phyloP scores from a whole-genome alignment of 2,113 vertebrate genomes.

The Mugil cephalus region DNA sequence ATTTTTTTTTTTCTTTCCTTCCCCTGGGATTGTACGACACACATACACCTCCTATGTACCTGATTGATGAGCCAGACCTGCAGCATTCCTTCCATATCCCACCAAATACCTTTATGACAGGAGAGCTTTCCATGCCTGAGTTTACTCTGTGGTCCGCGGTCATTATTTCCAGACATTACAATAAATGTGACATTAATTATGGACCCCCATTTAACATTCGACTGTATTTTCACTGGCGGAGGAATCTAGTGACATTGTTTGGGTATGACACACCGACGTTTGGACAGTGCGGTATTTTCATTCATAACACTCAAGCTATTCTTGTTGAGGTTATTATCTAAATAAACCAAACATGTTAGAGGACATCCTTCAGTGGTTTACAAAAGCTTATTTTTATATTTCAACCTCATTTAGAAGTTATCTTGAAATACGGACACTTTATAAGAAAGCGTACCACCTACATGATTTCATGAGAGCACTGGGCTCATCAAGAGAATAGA shows the following conservation, averaged over 20 bases:
- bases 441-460: too few relatives aligned
- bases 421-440: too few relatives aligned
- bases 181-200: constrained; percentile 75
- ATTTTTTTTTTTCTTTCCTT: too few relatives aligned
- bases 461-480: too few relatives aligned
- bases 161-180: constrained; percentile 65
- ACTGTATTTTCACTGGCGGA: constrained; percentile 57
- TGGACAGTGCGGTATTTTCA: constrained; percentile 71
- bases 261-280: constrained; percentile 61
- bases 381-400: constrained; percentile 11
- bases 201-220: constrained; percentile 49
- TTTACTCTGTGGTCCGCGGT: constrained; percentile 67
- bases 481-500: too few relatives aligned
- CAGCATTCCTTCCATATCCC: constrained; percentile 73
- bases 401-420: not conserved
- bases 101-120: constrained; percentile 59
- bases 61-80: constrained; percentile 58
- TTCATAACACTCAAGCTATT: constrained; percentile 70
- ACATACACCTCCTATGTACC: constrained; percentile 43
- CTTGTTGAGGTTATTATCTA: constrained; percentile 40
- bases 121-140: constrained; percentile 76
- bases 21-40: constrained; percentile 24
- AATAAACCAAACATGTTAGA: constrained; percentile 34
- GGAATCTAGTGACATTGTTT: constrained; percentile 68
- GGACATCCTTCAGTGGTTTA: constrained; percentile 16